Conservation (phyloP, 1,140 invertebrate genomes). For the Panulirus ornatus region DNA sequence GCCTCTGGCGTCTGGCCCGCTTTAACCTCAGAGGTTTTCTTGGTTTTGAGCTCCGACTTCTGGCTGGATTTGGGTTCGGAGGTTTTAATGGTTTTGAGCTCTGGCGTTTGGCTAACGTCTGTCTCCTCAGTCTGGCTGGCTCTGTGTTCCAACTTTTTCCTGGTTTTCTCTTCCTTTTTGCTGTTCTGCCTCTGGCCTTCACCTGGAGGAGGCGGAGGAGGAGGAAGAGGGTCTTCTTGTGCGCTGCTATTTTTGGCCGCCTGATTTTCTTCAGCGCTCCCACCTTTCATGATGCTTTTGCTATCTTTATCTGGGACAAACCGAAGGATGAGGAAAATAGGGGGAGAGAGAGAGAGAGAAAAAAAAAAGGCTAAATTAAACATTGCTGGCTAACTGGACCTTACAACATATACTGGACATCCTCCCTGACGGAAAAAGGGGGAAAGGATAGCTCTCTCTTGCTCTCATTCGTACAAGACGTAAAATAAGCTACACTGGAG, state of each 20-base stretch:
- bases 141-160: conserved; percentile 12
- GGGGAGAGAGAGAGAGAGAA: too few relatives aligned
- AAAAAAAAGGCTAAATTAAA: too few relatives aligned
- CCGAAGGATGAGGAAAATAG: not conserved
- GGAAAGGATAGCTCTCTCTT: too few relatives aligned
- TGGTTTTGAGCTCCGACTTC: not conserved
- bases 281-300: not conserved
- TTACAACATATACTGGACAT: too few relatives aligned
- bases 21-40: not conserved
- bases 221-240: too few relatives aligned
- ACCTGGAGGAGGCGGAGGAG: not conserved
- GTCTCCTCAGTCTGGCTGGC: conserved; percentile 19
- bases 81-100: not conserved
- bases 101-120: not conserved
- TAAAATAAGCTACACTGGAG: too few relatives aligned
- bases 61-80: not conserved
- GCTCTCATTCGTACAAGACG: too few relatives aligned
- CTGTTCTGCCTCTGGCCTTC: not conserved
- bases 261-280: too few relatives aligned
- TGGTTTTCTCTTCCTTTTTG: not conserved
- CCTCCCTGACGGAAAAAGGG: too few relatives aligned
- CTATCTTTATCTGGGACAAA: not conserved
- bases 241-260: too few relatives aligned
- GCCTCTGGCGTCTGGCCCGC: too few relatives aligned
- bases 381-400: not conserved